phyloP scores from a whole-genome alignment of 1,140 invertebrate species.

The Pollicipes pollicipes region DNA sequence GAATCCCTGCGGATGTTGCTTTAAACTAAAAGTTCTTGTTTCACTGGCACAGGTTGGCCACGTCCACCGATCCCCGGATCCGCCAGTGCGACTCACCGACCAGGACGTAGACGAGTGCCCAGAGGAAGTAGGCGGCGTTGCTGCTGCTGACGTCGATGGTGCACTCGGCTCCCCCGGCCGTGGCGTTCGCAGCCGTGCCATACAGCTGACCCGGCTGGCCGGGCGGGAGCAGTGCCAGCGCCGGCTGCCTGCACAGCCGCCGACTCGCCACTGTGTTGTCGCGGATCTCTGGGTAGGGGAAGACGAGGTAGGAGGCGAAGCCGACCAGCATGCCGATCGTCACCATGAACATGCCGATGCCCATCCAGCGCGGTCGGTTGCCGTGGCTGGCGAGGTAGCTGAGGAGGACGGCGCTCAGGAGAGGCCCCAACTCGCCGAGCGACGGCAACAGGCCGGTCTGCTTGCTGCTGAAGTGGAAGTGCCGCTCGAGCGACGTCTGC shows the following conservation, averaged over 20 bases:
- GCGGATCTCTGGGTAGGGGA: constrained; percentile 10
- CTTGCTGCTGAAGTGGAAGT: constrained; percentile 18
- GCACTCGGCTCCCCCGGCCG: not conserved
- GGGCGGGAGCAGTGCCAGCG: not conserved
- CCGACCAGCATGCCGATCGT: constrained; percentile 8
- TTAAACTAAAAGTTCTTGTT: too few species aligned
- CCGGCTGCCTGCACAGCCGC: not conserved
- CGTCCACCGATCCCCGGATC: too few species aligned
- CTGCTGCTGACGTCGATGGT: not conserved
- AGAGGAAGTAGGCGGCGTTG: not conserved
- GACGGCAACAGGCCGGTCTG: constrained; percentile 15
- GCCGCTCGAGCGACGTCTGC: constrained; percentile 18
- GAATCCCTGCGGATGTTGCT: too few species aligned
- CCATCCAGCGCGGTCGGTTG: constrained; percentile 19
- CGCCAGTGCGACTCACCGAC: not conserved
- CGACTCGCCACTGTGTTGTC: not conserved
- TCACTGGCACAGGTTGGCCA: too few species aligned
- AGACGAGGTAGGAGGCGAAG: constrained; percentile 13
- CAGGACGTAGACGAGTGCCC: not conserved
- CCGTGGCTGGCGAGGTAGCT: constrained; percentile 16
- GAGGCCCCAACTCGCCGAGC: constrained; percentile 17
- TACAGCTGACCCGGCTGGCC: too few species aligned
- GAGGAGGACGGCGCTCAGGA: constrained; percentile 14
- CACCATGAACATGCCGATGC: constrained; percentile 8
- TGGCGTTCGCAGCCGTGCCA: not conserved